Conservation (phyloP, 1,140 invertebrate genomes). For the Drosophila athabasca region DNA sequence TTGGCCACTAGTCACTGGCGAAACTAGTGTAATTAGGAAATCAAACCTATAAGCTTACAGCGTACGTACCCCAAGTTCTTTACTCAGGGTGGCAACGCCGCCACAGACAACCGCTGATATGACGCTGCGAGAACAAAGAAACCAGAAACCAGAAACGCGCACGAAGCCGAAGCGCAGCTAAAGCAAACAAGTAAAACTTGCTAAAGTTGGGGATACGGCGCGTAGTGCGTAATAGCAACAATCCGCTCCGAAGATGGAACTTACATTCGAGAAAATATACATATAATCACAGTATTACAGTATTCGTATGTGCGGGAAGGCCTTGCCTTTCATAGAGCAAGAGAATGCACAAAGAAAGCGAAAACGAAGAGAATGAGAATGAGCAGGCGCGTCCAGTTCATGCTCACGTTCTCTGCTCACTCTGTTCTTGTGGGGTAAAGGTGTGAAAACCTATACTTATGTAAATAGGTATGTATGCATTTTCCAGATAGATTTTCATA, state of each 20-base stretch:
- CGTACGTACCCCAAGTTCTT: constrained; percentile 33
- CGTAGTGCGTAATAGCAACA: constrained; percentile 34
- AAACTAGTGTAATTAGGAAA: constrained; percentile 11
- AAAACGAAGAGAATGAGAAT: constrained; percentile 7
- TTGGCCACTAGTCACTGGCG: constrained; percentile 22
- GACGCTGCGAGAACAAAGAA: constrained; percentile 70
- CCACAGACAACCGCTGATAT: constrained; percentile 10
- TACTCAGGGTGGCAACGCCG: constrained; percentile 50
- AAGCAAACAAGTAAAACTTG: constrained; percentile 61
- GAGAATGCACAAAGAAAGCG: constrained; percentile 21
- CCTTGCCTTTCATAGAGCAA: background rate
- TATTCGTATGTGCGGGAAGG: no score
- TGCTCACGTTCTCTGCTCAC: background rate
- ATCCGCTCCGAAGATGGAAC: constrained; percentile 13
- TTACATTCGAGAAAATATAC: background rate
- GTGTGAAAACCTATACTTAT: constrained; percentile 13
- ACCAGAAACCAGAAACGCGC: constrained; percentile 66
- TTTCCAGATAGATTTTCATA: background rate
- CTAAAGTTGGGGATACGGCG: constrained; percentile 20
- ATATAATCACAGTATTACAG: background rate
- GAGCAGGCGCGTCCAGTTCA: background rate
- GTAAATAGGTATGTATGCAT: background rate
- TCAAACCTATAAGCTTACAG: constrained; percentile 3
- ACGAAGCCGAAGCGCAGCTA: constrained; percentile 49
- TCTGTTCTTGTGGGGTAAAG: background rate